phyloP scores from a whole-genome alignment of 2,797 vertebrate genomes.

The Cygnus olor region DNA sequence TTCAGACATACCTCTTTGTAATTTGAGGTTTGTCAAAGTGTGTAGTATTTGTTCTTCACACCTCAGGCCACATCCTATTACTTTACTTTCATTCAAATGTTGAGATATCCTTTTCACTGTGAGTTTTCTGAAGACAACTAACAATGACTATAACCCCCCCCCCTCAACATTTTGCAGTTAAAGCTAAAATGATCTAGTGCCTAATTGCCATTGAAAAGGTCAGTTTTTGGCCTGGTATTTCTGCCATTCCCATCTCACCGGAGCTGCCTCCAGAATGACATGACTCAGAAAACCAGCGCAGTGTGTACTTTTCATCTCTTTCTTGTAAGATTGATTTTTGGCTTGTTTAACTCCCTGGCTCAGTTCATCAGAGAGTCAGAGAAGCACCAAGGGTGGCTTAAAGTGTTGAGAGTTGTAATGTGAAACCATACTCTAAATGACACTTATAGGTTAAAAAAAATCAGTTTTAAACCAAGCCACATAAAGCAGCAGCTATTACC shows the following conservation, averaged over 20 bases:
- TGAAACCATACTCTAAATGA: background rate
- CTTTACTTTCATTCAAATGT: background rate
- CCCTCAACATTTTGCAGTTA: background rate
- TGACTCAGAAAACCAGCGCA: accelerated
- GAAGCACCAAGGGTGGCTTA: background rate
- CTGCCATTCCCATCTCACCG: background rate
- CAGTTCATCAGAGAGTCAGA: background rate
- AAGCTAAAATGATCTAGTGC: background rate
- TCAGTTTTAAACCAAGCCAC: background rate
- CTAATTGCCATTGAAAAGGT: background rate
- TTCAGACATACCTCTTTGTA: background rate
- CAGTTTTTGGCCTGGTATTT: background rate
- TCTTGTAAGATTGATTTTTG: conserved; percentile 9
- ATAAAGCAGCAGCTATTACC: background rate
- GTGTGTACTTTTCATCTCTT: background rate
- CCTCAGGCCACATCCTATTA: background rate
- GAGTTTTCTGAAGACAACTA: background rate
- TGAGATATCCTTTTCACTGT: background rate
- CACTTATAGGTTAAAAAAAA: background rate
- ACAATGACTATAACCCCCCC: background rate
- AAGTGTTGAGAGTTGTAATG: background rate
- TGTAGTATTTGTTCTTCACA: background rate
- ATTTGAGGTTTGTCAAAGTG: background rate
- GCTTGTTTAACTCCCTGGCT: background rate
- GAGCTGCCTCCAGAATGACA: background rate